These are phyloP conservation scores for Grammomys dolichurus DNA, from an alignment of 2,113 vertebrate genomes.

Conservation along the genomic window DNA sequence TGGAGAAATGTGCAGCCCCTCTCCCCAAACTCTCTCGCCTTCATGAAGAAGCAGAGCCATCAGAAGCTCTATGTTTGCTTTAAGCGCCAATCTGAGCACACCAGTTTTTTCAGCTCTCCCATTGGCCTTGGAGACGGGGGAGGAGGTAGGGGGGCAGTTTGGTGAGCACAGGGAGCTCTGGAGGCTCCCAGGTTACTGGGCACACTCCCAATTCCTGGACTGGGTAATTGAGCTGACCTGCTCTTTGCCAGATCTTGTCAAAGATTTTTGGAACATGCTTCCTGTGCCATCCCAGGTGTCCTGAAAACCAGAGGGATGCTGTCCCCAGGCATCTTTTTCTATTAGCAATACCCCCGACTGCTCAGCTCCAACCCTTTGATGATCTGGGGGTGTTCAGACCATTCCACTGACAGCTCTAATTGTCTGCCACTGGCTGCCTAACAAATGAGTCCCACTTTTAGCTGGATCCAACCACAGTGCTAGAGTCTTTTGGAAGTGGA, in stretches of 20 bases:
- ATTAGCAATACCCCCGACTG: slow-evolving; percentile 11
- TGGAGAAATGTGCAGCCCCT: not conserved
- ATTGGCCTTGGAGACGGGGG: not conserved
- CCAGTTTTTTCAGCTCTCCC: slow-evolving; percentile 20
- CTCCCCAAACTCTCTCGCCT: not conserved
- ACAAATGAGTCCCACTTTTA: slow-evolving; percentile 48
- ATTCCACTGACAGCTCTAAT: slow-evolving; percentile 54
- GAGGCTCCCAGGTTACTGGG: not conserved
- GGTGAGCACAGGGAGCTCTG: slow-evolving; percentile 30
- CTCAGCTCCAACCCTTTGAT: slow-evolving; percentile 44
- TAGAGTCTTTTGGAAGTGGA: slow-evolving; percentile 65
- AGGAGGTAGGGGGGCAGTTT: not conserved
- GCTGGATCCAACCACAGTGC: slow-evolving; percentile 62
- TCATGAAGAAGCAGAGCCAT: not conserved
- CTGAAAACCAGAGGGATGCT: slow-evolving; percentile 31
- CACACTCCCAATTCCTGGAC: slow-evolving; percentile 22
- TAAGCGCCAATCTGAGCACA: not conserved
- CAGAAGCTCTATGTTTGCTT: not conserved
- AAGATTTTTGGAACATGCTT: slow-evolving; percentile 37
- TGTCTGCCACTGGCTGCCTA: slow-evolving; percentile 47
- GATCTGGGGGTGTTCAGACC: slow-evolving; percentile 30
- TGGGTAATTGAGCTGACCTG: slow-evolving; percentile 49
- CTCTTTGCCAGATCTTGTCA: slow-evolving; percentile 71
- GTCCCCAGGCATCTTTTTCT: slow-evolving; percentile 50
- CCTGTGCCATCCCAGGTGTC: slow-evolving; percentile 15